Conservation (phyloP, 2,113 vertebrate species). For the Centropus bengalensis region DNA sequence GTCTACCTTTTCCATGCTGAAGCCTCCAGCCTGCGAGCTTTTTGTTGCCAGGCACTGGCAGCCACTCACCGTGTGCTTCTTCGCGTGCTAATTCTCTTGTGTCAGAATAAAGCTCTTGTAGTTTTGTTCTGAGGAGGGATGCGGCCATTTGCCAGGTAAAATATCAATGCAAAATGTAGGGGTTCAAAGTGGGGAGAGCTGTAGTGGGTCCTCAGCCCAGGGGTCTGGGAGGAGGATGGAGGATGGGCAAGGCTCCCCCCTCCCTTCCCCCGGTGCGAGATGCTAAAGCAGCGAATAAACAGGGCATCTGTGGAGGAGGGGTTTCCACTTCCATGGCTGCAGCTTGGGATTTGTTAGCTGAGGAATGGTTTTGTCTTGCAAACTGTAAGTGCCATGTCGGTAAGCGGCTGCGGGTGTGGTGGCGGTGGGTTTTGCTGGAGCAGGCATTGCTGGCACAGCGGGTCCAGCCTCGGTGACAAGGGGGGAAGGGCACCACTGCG, state of each 20-base stretch:
- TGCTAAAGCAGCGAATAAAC: conserved; percentile 73
- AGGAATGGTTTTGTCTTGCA: conserved; percentile 78
- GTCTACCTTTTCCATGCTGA: background rate
- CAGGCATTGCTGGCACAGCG: background rate
- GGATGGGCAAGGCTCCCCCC: background rate
- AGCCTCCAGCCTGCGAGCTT: background rate
- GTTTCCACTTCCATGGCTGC: conserved; percentile 58
- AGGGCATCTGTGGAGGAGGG: conserved; percentile 77
- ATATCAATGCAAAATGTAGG: background rate
- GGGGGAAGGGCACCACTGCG: background rate
- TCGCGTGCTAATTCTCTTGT: background rate
- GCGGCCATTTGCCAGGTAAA: conserved; percentile 64
- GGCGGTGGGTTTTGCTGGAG: background rate
- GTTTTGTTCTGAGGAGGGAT: conserved; percentile 50
- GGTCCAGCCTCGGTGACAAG: background rate
- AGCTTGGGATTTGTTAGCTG: conserved; percentile 47
- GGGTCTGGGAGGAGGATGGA: background rate
- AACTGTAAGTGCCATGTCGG: conserved; percentile 76
- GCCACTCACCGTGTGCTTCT: background rate
- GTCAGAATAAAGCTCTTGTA: conserved; percentile 17
- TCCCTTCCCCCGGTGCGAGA: background rate
- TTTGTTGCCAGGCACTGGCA: background rate
- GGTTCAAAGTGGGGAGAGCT: background rate
- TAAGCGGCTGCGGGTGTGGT: background rate
- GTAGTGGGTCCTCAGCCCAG: background rate